These are phyloP conservation scores for Polydrusus cervinus DNA, from an alignment of 2,888 invertebrate species.

Conservation along the genomic window DNA sequence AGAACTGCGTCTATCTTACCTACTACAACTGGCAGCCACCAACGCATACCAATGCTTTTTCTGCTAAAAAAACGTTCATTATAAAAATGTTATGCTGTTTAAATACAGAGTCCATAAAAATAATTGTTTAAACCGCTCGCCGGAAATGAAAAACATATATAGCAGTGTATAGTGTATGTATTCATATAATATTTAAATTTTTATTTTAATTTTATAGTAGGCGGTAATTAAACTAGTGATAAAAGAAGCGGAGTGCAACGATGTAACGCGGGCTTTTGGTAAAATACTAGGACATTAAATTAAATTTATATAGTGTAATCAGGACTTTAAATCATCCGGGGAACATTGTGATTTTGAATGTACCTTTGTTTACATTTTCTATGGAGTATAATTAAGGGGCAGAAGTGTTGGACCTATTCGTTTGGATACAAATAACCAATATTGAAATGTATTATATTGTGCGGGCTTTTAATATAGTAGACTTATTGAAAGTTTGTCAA, in stretches of 20 bases:
- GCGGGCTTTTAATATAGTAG: too few relatives aligned
- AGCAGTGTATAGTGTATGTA: neutral
- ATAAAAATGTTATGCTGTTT: neutral
- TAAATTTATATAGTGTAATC: conserved; percentile 37
- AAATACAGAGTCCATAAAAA: conserved; percentile 4
- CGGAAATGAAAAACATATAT: neutral
- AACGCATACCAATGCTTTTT: too few relatives aligned
- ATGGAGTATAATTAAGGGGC: neutral
- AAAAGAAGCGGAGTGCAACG: conserved; percentile 26
- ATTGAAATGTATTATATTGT: too few relatives aligned
- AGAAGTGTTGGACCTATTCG: neutral
- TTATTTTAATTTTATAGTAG: conserved; percentile 41
- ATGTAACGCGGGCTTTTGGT: conserved; percentile 1
- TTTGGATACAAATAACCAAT: too few relatives aligned
- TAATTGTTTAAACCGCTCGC: conserved; percentile 3
- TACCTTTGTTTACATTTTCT: conserved; percentile 23
- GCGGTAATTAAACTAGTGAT: conserved; percentile 41
- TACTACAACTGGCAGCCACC: too few relatives aligned
- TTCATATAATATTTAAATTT: conserved; percentile 31
- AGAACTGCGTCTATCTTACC: too few relatives aligned
- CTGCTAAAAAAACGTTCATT: too few relatives aligned
- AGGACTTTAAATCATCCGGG: conserved; percentile 27
- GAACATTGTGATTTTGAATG: conserved; percentile 4
- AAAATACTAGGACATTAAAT: conserved; percentile 32
- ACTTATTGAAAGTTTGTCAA: too few relatives aligned